These are phyloP conservation scores for Pseudomyrmex dendroicus DNA, from an alignment of 1,140 invertebrate genomes.

Conservation along the genomic window DNA sequence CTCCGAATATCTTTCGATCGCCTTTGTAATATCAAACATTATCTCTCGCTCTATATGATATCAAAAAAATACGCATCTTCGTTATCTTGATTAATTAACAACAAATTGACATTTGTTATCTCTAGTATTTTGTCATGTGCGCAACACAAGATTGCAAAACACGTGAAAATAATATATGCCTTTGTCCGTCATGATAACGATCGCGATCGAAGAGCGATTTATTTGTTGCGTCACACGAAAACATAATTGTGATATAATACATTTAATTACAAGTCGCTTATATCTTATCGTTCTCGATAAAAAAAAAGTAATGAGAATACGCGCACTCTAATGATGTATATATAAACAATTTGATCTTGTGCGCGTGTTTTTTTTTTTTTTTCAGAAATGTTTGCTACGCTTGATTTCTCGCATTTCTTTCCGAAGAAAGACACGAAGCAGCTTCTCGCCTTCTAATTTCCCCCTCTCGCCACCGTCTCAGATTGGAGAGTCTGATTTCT, in stretches of 20 bases:
- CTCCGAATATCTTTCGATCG: too few species aligned
- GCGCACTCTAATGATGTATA: not conserved
- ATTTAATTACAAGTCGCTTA: not conserved
- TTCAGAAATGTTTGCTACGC: not conserved
- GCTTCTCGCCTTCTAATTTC: conserved; percentile 51
- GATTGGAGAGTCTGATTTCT: conserved; percentile 57
- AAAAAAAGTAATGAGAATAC: not conserved
- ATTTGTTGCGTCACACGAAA: conserved; percentile 8
- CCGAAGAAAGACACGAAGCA: conserved; percentile 33
- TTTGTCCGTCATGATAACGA: not conserved
- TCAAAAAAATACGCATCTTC: not conserved
- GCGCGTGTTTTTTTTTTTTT: not conserved
- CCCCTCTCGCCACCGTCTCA: not conserved
- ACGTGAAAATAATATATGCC: not conserved
- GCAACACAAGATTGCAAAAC: not conserved
- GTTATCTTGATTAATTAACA: not conserved
- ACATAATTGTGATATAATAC: not conserved
- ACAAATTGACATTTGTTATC: not conserved
- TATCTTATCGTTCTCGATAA: not conserved
- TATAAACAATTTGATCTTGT: not conserved
- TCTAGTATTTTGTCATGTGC: not conserved
- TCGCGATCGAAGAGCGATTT: conserved; percentile 5
- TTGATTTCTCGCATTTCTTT: conserved; percentile 22
- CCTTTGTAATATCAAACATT: not conserved
- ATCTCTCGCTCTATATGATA: not conserved